Evolutionary conservation across 2,797 vertebrate species (phyloP).

Genomic region (Oreonectes daqikongensis): DNA sequence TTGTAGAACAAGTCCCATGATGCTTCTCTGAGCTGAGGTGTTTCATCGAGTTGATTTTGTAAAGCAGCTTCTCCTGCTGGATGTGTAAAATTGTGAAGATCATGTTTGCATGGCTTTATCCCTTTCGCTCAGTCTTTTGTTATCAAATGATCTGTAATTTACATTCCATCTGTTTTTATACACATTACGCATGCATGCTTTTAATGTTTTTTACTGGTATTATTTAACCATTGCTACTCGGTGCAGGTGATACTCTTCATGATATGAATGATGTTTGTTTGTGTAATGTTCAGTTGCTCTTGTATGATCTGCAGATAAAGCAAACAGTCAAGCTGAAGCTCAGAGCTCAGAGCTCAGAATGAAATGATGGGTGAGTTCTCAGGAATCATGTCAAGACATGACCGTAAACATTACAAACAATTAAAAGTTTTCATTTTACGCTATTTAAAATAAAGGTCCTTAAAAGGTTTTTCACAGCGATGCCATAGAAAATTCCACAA

Average conservation of each 20-base stretch:
- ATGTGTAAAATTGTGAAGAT: neutral
- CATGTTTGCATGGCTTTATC: constrained; percentile 20
- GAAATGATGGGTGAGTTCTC: constrained; percentile 89
- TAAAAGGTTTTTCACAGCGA: too few species aligned
- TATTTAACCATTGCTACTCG: neutral
- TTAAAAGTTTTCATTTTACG: too few species aligned
- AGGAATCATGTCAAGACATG: too few species aligned
- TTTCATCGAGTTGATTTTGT: too few species aligned
- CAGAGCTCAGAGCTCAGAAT: constrained; percentile 89
- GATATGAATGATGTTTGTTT: constrained; percentile 49
- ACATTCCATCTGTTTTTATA: constrained; percentile 7
- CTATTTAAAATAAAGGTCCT: too few species aligned
- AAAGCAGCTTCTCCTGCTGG: neutral
- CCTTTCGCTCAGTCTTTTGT: constrained; percentile 17
- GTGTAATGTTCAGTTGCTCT: constrained; percentile 78
- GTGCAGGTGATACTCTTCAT: constrained; percentile 47
- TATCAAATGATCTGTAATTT: constrained; percentile 66
- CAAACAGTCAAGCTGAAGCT: constrained; percentile 93
- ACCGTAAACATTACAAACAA: too few species aligned
- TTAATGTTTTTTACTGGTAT: neutral
- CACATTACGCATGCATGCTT: neutral
- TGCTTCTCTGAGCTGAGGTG: neutral
- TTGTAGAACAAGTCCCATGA: constrained; percentile 50
- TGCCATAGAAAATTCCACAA: too few species aligned
- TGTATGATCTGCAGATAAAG: constrained; percentile 95